Base-by-base conservation (phyloP, 37 sponge, comb jelly and placozoan genomes). In the Axinella damicornis region DNA sequence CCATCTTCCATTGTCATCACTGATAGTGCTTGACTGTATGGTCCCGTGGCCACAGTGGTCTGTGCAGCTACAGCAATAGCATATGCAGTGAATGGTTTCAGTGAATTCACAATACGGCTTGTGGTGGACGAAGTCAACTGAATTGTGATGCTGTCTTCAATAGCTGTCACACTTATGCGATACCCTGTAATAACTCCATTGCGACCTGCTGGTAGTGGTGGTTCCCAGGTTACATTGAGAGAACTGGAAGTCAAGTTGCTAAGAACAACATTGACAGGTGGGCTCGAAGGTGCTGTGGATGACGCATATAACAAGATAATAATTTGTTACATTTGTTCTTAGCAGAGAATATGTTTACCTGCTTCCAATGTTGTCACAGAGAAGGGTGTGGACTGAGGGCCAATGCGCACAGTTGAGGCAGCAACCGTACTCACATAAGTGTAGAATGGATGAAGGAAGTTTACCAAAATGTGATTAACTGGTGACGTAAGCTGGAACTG, bases 101-200 rank as follows among this genome's bases (percentile, higher is more conserved):
- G 25, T 61, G 62, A 61, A 27, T 27, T 11, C 37, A 21, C 79
- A 46, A 46, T 46, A 4, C 4, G 9, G 46, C 46, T 46, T 46
- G 46, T 46, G 9, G 46, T 12, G 4, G 46, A 46, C 4, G 46
- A 12, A 9, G 9, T 12, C 6, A 46, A 9, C 46, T 46, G 46
- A 4, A 46, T 9, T 46, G 46, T 46, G 46, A 70, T 69, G 78
- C 87, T 73, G 70, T 77, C 79, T 78, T 86, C 87, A 31, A 57
- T 57, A n/a, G 76, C 80, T 16, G 25, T 35, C 11, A 87, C 20
- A 31, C 62, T 69, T 9, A 78, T 13, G 6, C 5, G 6, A 31
- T 68, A 68, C 6, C 35, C 28, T 19, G 35, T 9, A 5, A 68
- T 79, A 12, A 24, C 46, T 35, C 79, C 79, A 41, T 41, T 79